These are phyloP conservation scores for Thymelicus acteon DNA, from an alignment of 2,888 invertebrate genomes.

Conservation along the genomic window DNA sequence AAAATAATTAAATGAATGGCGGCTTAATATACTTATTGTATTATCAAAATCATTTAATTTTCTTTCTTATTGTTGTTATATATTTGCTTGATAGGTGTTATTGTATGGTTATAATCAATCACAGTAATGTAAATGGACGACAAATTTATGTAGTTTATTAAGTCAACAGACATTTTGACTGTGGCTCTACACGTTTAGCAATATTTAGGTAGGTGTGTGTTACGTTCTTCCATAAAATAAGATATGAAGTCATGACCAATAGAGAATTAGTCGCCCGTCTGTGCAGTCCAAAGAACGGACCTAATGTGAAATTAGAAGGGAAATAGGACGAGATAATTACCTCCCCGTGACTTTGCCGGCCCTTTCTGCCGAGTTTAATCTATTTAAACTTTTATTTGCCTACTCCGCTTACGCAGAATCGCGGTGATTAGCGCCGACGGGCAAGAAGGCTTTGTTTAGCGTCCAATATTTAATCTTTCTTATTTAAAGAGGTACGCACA, in stretches of 20 bases:
- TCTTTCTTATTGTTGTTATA: too few species aligned
- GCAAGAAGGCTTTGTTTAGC: conserved; percentile 55
- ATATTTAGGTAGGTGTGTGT: too few species aligned
- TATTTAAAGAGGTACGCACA: not conserved
- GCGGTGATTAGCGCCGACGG: conserved; percentile 68
- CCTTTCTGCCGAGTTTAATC: conserved; percentile 78
- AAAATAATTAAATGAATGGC: not conserved
- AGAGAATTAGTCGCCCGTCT: conserved; percentile 52
- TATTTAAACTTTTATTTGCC: conserved; percentile 80
- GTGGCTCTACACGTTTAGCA: too few species aligned
- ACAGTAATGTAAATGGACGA: too few species aligned
- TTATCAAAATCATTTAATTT: too few species aligned
- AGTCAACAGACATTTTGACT: too few species aligned
- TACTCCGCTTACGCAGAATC: conserved; percentile 70
- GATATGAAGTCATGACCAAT: not conserved
- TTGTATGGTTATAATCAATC: too few species aligned
- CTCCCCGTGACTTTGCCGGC: conserved; percentile 52
- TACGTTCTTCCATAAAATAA: too few species aligned
- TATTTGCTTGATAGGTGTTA: too few species aligned
- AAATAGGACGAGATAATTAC: conserved; percentile 83
- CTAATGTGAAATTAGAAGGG: conserved; percentile 78
- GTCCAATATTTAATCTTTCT: conserved; percentile 8
- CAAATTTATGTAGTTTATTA: too few species aligned
- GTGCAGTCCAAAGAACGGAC: conserved; percentile 55
- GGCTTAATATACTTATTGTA: too few species aligned